Evolutionary conservation across 2,113 vertebrate species (phyloP).

Genomic region (Morphnarchus princeps): DNA sequence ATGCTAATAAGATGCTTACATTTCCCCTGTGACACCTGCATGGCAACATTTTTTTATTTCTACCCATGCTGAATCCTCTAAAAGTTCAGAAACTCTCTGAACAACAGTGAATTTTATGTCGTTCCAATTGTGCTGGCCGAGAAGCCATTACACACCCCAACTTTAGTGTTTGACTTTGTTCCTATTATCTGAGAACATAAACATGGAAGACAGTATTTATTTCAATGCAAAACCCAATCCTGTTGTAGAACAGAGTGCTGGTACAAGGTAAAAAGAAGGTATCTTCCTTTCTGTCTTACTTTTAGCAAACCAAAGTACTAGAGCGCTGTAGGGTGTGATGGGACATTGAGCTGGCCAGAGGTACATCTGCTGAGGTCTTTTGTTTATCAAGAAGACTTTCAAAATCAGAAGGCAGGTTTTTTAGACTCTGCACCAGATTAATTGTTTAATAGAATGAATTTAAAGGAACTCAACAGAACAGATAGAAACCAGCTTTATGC

Average conservation of each 20-base stretch:
- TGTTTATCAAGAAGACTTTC: background rate
- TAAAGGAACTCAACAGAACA: background rate
- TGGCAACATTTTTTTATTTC: background rate
- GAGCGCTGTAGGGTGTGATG: background rate
- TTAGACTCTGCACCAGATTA: background rate
- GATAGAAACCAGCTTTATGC: background rate
- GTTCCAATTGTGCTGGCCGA: accelerated
- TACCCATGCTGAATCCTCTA: background rate
- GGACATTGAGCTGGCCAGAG: background rate
- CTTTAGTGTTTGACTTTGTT: background rate
- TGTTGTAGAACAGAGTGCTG: background rate
- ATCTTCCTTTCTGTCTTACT: background rate
- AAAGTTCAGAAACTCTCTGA: background rate
- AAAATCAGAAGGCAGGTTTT: background rate
- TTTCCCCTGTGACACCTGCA: background rate
- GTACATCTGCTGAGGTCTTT: background rate
- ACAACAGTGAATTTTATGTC: background rate
- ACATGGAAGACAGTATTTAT: background rate
- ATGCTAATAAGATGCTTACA: background rate
- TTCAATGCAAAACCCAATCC: background rate
- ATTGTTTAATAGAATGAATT: background rate
- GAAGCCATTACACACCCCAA: background rate
- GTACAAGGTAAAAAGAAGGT: background rate
- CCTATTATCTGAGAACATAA: background rate
- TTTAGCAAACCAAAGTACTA: background rate